Evolutionary conservation across 1,140 invertebrate genomes (phyloP).

Genomic region (Caenorhabditis remanei): DNA sequence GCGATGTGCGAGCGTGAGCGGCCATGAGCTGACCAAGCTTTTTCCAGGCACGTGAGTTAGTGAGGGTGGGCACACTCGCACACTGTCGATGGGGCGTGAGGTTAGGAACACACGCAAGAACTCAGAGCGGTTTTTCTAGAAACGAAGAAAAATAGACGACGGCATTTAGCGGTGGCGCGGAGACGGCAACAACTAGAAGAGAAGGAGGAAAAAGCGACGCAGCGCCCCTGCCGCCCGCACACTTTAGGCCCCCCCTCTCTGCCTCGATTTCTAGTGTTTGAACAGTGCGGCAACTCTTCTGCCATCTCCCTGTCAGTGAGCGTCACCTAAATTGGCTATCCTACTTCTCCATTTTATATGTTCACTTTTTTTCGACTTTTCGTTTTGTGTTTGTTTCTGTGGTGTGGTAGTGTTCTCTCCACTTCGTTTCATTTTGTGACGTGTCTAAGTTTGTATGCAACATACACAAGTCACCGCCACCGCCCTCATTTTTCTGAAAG

Average conservation of each 20-base stretch:
- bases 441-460: not conserved
- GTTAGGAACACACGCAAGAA: conserved; percentile 41
- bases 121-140: conserved; percentile 20
- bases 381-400: not conserved
- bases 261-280: conserved; percentile 50
- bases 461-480: not conserved
- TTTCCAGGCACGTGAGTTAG: conserved; percentile 41
- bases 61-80: conserved; percentile 9
- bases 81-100: conserved; percentile 32
- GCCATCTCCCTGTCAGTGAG: not conserved
- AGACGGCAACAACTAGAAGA: conserved; percentile 34
- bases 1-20: conserved; percentile 47
- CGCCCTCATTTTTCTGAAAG: conserved; percentile 27
- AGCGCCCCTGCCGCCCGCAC: conserved; percentile 25
- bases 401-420: not conserved
- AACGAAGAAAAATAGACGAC: conserved; percentile 25
- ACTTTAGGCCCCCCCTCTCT: conserved; percentile 36
- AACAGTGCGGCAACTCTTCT: conserved; percentile 33
- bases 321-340: conserved; percentile 32
- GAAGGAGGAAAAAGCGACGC: not conserved
- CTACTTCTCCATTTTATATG: not conserved
- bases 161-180: conserved; percentile 30
- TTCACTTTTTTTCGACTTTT: conserved; percentile 3
- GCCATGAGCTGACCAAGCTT: conserved; percentile 44
- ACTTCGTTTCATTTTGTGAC: conserved; percentile 2